Evolutionary conservation across 2,888 invertebrate genomes (phyloP).

Genomic region (Philaethria dido): DNA sequence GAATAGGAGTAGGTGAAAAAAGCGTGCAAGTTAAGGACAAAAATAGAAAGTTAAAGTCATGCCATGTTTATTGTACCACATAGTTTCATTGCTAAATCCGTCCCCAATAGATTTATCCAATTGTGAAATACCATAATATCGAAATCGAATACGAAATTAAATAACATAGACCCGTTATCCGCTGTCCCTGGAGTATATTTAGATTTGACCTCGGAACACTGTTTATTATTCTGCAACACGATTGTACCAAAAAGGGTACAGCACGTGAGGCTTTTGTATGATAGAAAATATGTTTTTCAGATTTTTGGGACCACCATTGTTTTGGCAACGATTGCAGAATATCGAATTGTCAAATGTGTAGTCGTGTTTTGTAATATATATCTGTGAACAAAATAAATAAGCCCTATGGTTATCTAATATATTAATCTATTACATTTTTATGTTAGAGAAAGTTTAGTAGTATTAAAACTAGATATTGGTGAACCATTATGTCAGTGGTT

Average conservation of each 20-base stretch:
- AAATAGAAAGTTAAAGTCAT: background rate
- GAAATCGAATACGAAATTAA: constrained; percentile 30
- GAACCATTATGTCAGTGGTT: too few relatives aligned
- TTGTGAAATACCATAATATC: constrained; percentile 27
- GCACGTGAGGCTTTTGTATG: constrained; percentile 51
- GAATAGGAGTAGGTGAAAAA: too few relatives aligned
- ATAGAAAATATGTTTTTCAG: constrained; percentile 47
- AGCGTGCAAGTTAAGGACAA: background rate
- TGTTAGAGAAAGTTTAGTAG: background rate
- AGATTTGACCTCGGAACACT: constrained; percentile 50
- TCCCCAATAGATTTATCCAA: constrained; percentile 22
- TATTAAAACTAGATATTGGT: background rate
- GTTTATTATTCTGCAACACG: constrained; percentile 53
- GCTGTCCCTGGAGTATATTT: constrained; percentile 50
- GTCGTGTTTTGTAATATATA: constrained; percentile 13
- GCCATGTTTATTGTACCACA: background rate
- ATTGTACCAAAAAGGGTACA: constrained; percentile 51
- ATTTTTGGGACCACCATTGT: constrained; percentile 42
- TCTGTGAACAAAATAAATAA: constrained; percentile 4
- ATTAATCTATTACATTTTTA: background rate
- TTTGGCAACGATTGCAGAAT: constrained; percentile 34
- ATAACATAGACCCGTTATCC: constrained; percentile 41
- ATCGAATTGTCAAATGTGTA: constrained; percentile 7
- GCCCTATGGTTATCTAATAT: background rate
- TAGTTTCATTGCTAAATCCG: constrained; percentile 2